These are phyloP conservation scores for Cephalopterus ornatus DNA, from an alignment of 2,113 vertebrate genomes.

Conservation along the genomic window DNA sequence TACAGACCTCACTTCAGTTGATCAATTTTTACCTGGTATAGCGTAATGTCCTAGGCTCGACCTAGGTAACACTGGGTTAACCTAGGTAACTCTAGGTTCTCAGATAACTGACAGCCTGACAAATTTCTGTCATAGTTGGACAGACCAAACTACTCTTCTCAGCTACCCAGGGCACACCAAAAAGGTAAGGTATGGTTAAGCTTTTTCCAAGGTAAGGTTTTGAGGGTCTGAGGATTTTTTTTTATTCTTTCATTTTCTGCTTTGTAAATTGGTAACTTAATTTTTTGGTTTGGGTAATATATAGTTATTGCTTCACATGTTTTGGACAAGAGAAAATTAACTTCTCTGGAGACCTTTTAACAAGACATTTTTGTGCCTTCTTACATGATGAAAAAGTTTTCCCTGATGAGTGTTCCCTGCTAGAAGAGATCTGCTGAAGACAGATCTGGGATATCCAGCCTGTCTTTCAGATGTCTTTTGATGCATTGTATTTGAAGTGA, in stretches of 20 bases:
- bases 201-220: not conserved
- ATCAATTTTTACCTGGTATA: not conserved
- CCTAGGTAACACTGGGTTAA: not conserved
- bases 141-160: not conserved
- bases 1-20: not conserved
- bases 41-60: not conserved
- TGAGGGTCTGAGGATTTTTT: fast-evolving
- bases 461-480: not conserved
- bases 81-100: not conserved
- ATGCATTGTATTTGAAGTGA: not conserved
- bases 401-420: not conserved
- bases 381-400: not conserved
- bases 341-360: not conserved
- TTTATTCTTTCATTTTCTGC: not conserved
- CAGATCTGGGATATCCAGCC: not conserved
- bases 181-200: not conserved
- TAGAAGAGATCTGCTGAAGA: not conserved
- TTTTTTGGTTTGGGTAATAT: not conserved
- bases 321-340: not conserved
- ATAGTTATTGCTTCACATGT: not conserved
- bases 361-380: not conserved
- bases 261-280: not conserved
- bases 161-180: not conserved
- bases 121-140: not conserved
- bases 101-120: not conserved